Conservation (phyloP, 2,113 vertebrate species). For the Porphyrio hochstetteri region DNA sequence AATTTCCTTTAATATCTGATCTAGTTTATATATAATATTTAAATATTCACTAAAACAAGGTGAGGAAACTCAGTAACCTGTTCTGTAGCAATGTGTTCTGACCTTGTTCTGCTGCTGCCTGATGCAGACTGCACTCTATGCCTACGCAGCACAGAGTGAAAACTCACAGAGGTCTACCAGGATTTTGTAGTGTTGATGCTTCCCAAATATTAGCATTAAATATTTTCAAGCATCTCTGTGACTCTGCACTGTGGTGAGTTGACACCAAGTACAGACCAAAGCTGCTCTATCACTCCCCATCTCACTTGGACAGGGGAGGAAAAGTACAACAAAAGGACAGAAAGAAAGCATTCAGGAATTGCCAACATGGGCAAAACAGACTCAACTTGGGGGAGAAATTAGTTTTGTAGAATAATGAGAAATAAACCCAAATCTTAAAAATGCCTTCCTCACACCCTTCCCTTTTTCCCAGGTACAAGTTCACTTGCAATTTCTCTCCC, state of each 20-base stretch:
- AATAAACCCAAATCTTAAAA: too few relatives aligned
- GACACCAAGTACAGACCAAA: too few relatives aligned
- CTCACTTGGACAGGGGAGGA: too few relatives aligned
- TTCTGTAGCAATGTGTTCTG: background rate
- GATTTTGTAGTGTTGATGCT: background rate
- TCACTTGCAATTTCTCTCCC: too few relatives aligned
- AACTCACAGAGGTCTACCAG: background rate
- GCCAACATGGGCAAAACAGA: too few relatives aligned
- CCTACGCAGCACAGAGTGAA: background rate
- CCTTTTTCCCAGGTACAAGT: too few relatives aligned
- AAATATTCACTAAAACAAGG: background rate
- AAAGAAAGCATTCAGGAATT: too few relatives aligned
- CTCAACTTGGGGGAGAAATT: too few relatives aligned
- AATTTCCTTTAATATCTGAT: background rate
- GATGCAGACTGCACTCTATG: background rate
- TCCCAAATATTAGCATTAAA: background rate
- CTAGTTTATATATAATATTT: background rate
- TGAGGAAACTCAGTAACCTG: background rate
- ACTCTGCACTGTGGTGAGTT: background rate
- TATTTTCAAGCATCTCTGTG: background rate
- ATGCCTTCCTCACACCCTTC: too few relatives aligned
- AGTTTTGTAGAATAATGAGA: too few relatives aligned
- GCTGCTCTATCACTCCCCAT: too few relatives aligned
- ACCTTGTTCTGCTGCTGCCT: background rate
- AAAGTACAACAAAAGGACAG: too few relatives aligned